phyloP scores from a whole-genome alignment of 2,888 invertebrate genomes.

The Chalcosyrphus nemorum region DNA sequence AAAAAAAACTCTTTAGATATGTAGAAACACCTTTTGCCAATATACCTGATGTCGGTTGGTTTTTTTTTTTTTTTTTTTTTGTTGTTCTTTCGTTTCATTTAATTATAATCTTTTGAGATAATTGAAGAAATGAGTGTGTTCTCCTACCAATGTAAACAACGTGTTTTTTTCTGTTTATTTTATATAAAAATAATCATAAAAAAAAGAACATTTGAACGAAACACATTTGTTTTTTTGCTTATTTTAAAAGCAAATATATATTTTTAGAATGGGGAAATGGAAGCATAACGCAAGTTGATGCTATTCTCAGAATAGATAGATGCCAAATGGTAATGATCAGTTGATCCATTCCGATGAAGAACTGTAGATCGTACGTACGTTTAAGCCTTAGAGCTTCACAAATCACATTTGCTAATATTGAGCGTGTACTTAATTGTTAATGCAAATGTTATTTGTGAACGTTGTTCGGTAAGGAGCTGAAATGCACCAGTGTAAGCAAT shows the following conservation, averaged over 20 bases:
- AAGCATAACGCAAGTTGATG: constrained; percentile 39
- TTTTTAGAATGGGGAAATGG: constrained; percentile 42
- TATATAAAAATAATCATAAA: neutral
- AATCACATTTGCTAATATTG: constrained; percentile 34
- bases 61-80: no score
- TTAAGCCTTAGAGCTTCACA: constrained; percentile 21
- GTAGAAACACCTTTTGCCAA: constrained; percentile 8
- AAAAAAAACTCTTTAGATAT: neutral
- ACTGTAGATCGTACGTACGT: neutral
- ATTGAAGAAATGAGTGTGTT: constrained; percentile 11
- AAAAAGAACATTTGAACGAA: constrained; percentile 1
- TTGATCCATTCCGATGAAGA: neutral
- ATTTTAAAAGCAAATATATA: constrained; percentile 7
- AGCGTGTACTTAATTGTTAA: constrained; percentile 10
- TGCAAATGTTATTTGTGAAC: constrained; percentile 27
- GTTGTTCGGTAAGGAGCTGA: neutral
- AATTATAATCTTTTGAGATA: constrained; percentile 10
- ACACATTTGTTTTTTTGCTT: neutral
- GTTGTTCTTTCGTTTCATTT: neutral
- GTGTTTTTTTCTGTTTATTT: constrained; percentile 4
- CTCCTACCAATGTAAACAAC: constrained; percentile 6
- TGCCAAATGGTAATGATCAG: constrained; percentile 17
- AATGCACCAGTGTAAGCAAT: neutral
- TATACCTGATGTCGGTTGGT: neutral
- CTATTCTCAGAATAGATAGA: constrained; percentile 33